A percentile compares a stretch with the other conserved stretches of the same genome.
These are phyloP conservation scores for Eristalinus sepulchralis DNA, from an alignment of 2,888 invertebrate species.

Conservation along the genomic window DNA sequence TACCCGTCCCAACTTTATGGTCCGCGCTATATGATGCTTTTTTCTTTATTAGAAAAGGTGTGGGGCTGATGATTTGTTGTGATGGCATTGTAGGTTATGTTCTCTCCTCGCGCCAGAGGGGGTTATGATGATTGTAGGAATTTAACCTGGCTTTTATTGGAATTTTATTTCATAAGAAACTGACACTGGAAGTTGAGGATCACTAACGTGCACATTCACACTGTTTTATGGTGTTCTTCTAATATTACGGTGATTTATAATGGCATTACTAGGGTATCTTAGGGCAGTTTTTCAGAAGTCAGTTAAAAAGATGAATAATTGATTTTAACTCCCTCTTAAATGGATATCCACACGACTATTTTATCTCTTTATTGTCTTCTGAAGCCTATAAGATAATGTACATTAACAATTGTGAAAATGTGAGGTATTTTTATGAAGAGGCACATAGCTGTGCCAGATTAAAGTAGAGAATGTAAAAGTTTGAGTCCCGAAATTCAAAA, in stretches of 20 bases:
- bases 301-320: neutral
- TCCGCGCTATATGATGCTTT: neutral
- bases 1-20: neutral
- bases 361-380: too few species aligned
- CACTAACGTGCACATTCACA: neutral
- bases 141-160: neutral
- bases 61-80: slow-evolving; percentile 4
- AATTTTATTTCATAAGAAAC: neutral
- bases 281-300: neutral
- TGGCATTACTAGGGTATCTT: neutral
- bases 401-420: too few species aligned
- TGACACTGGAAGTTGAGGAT: neutral
- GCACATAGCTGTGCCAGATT: too few species aligned
- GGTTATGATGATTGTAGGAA: neutral
- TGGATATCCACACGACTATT: too few species aligned
- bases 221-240: neutral
- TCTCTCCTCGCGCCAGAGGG: neutral
- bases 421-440: too few species aligned
- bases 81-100: neutral
- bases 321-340: neutral
- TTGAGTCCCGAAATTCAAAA: too few species aligned
- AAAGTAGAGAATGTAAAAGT: too few species aligned
- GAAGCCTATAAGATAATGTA: too few species aligned
- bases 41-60: neutral
- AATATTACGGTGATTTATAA: neutral